Conservation (phyloP, 2,888 invertebrate genomes). For the Nymphalis polychloros region DNA sequence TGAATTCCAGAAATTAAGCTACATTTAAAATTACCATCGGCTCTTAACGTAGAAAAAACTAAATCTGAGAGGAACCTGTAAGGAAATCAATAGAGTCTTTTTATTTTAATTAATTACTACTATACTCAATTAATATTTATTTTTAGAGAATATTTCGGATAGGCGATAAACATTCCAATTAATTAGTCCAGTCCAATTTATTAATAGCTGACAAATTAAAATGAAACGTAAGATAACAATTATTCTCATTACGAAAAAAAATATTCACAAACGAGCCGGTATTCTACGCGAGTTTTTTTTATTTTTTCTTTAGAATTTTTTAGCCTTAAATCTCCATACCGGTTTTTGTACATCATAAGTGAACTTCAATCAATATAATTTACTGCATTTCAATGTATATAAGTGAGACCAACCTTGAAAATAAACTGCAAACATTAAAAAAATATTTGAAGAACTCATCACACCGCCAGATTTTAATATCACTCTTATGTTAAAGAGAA, state of each 20-base stretch:
- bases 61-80: too few species aligned
- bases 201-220: background rate
- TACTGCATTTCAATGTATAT: conserved; percentile 8
- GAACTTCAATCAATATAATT: conserved; percentile 4
- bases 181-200: background rate
- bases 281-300: background rate
- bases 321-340: background rate
- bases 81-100: too few species aligned
- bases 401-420: conserved; percentile 25
- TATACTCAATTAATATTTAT: too few species aligned
- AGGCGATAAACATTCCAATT: too few species aligned
- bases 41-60: too few species aligned
- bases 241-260: conserved; percentile 1
- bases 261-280: background rate
- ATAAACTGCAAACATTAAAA: conserved; percentile 20
- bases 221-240: background rate
- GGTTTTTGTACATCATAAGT: background rate
- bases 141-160: too few species aligned
- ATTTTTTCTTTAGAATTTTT: background rate
- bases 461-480: background rate
- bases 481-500: background rate
- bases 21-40: too few species aligned
- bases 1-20: too few species aligned
- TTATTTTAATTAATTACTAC: too few species aligned
- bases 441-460: conserved; percentile 3